Percentiles rank a stretch among this genome's conserved stretches.
phyloP scores from a whole-genome alignment of 2,888 invertebrate genomes.

The Graphium colonna region DNA sequence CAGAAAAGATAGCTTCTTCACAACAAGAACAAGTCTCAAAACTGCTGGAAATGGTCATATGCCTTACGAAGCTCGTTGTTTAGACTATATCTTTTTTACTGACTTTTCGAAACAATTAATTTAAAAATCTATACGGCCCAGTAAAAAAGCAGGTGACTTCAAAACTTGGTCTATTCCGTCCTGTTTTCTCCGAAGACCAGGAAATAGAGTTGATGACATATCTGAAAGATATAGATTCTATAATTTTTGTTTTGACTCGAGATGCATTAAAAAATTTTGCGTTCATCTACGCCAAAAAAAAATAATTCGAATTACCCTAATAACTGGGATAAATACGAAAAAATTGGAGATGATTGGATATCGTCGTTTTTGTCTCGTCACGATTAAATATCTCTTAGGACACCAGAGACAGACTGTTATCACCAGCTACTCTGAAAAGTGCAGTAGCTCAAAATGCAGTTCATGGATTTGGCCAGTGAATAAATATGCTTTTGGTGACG shows the following conservation, averaged over 20 bases:
- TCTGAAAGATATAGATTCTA: constrained; percentile 30
- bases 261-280: constrained; percentile 32
- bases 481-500: constrained; percentile 33
- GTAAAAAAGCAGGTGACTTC: too few species aligned
- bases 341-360: constrained; percentile 23
- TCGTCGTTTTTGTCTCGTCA: constrained; percentile 17
- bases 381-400: constrained; percentile 27
- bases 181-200: too few species aligned
- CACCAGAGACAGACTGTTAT: constrained; percentile 35
- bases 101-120: too few species aligned
- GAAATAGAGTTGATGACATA: constrained; percentile 28
- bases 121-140: too few species aligned
- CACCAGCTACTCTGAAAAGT: too few species aligned
- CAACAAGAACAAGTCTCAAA: too few species aligned
- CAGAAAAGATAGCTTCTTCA: too few species aligned
- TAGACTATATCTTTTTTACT: too few species aligned
- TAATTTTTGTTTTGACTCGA: too few species aligned
- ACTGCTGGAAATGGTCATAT: too few species aligned
- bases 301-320: constrained; percentile 31
- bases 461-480: constrained; percentile 36
- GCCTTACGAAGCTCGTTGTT: too few species aligned
- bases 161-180: constrained; percentile 27
- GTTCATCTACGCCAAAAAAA: constrained; percentile 29
- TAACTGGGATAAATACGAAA: constrained; percentile 30
- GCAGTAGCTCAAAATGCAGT: constrained; percentile 28